Base-by-base conservation (phyloP, 2,797 vertebrate species). In the Eutrigla gurnardus region DNA sequence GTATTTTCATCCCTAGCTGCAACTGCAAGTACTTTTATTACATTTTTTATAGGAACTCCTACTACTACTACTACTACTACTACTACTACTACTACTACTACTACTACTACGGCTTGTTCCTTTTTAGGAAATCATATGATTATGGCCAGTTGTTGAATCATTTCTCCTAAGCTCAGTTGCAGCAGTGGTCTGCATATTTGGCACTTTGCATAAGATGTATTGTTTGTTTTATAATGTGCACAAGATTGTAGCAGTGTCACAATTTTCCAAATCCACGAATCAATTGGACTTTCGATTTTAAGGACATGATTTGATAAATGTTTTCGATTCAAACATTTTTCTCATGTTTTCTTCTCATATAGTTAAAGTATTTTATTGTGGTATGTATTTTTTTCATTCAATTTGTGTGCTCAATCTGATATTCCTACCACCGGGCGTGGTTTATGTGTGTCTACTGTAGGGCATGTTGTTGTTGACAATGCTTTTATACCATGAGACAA, bases 381-480 rank as follows among this genome's bases (percentile, higher is more conserved):
- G 32, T 45, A 17, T 10, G 2, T 39, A 62, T 35, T 33, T 33
- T 79, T 53, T 47, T 36, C 47, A 45, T 58, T 25, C 7, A 25
- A 74, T 17, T 40, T 36, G 9, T 55, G 10, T 39, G 39, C 17
- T 47, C 15, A 37, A 35, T 36, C 63, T 67, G 13, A 3, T 37
- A 58, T 57, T 13, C 55, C 25, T 25, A 25, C 25, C 25, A 25
- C 25, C 25, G 2, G 25, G 25, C 1, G 4, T 18, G 35, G 45
- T 46, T 50, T 17, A 2, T 65, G 61, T 70, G 6, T 52, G 45
- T 70, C 18, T 40, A n/a, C 55, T 69, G 32, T 18, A 32, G 67
- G 68, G 18, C 17, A 68, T 63, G 36, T 5, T 5, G 11, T 50
- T 71, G 63, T 68, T 80, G 59, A 75, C 49, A 73, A 70, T 59